phyloP scores from a whole-genome alignment of 2,888 invertebrate genomes.

The Eudemis profundana region DNA sequence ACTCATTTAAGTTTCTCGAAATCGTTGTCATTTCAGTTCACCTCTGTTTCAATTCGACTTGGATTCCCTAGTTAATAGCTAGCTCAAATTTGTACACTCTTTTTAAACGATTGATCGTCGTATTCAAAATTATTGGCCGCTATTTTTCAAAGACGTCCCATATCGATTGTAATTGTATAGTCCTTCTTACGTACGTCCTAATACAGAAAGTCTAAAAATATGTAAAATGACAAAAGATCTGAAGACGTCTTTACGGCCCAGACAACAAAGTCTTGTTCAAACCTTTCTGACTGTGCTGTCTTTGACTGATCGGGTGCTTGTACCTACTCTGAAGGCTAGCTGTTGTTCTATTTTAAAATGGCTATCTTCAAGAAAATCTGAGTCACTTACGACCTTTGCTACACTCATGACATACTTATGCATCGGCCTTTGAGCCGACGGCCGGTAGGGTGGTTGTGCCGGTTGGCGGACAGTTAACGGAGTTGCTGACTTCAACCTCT shows the following conservation, averaged over 20 bases:
- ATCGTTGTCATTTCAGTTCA: no score
- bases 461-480: no score
- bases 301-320: not conserved
- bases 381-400: constrained; percentile 4
- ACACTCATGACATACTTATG: constrained; percentile 26
- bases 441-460: no score
- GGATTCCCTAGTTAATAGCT: no score
- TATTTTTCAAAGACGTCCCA: no score
- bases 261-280: constrained; percentile 4
- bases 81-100: no score
- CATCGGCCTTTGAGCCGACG: constrained; percentile 59
- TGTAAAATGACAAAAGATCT: not conserved
- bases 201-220: not conserved
- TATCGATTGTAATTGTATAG: no score
- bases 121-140: no score
- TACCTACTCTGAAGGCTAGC: not conserved
- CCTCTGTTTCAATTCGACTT: no score
- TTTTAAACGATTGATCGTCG: no score
- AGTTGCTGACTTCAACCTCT: no score
- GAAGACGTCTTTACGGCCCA: constrained; percentile 1
- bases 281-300: not conserved
- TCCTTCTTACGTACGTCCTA: not conserved
- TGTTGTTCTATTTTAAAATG: not conserved
- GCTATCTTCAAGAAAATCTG: not conserved
- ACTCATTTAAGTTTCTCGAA: no score